phyloP scores from a whole-genome alignment of 2,888 invertebrate species.

The Graphium colonna region DNA sequence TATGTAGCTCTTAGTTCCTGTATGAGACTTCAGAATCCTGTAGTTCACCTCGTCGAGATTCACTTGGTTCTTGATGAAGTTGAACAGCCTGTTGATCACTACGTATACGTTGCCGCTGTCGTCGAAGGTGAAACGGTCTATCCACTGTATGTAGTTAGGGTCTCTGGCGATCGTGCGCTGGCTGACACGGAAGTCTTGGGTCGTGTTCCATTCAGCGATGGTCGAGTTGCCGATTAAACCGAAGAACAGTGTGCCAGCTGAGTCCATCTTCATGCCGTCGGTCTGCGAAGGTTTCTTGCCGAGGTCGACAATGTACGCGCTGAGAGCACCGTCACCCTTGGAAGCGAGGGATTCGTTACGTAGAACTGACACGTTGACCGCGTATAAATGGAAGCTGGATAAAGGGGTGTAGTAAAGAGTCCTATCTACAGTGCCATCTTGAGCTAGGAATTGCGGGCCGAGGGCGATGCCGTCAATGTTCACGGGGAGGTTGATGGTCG shows the following conservation, averaged over 20 bases:
- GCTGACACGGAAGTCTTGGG: slow-evolving; percentile 75
- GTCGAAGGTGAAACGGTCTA: slow-evolving; percentile 85
- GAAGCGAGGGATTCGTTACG: slow-evolving; percentile 72
- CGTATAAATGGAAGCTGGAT: slow-evolving; percentile 84
- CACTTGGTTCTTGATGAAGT: slow-evolving; percentile 82
- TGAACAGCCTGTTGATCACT: slow-evolving; percentile 84
- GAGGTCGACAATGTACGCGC: slow-evolving; percentile 77
- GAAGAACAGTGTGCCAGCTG: slow-evolving; percentile 84
- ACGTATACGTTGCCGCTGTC: slow-evolving; percentile 83
- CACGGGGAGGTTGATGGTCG: slow-evolving; percentile 72
- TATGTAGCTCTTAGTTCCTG: slow-evolving; percentile 83
- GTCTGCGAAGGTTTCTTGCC: slow-evolving; percentile 84
- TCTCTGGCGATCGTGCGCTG: slow-evolving; percentile 85
- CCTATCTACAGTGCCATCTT: slow-evolving; percentile 56
- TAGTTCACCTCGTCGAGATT: slow-evolving; percentile 82
- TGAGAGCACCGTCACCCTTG: slow-evolving; percentile 51
- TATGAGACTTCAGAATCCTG: slow-evolving; percentile 81
- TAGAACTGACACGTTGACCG: slow-evolving; percentile 81
- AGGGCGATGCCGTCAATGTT: slow-evolving; percentile 86
- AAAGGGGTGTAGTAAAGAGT: slow-evolving; percentile 85
- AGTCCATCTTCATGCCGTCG: slow-evolving; percentile 88
- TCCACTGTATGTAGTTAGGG: slow-evolving; percentile 85
- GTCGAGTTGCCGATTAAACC: slow-evolving; percentile 85
- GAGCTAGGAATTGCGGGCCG: slow-evolving; percentile 77
- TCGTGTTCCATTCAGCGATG: slow-evolving; percentile 85